Base-by-base conservation (phyloP, 2,113 vertebrate species). In the Scatophagus argus region DNA sequence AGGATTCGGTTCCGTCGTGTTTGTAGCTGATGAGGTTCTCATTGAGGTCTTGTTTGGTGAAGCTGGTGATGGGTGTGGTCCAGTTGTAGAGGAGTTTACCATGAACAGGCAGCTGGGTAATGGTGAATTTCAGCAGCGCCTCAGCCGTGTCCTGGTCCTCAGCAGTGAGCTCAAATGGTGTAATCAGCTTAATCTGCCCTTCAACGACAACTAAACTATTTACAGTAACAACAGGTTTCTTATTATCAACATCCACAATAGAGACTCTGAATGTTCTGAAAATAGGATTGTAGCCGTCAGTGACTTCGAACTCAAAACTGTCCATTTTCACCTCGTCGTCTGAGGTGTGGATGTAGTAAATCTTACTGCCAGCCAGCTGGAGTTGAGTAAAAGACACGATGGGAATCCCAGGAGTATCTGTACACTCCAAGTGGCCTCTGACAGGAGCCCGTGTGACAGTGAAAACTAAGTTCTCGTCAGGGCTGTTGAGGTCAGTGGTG, bases 221-320 rank as follows among this genome's bases (percentile, higher is more conserved):
- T 27, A 98, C 85, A 9, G 96, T 97, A 41, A 99, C 85, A 0
- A 99, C 95, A 0, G 98, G 97, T 70, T 98, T 99, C 89, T 99
- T 99, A 79, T 99, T 99, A 91, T 99, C 98, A 21, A 98, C 96
- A 3, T 98, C 97, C 14, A 95, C 95, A 21, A 99, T 97, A 12
- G 96, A 97, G 88, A 99, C 96, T 29, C 97, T 93, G 87, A 99
- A 99, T 1, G 97, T 99, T 68, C 97, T 95, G 87, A 97, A 98
- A 64, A 99, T 95, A 0, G 97, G 97, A 73, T 99, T 99, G 86
- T 88, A 97, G 13, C 98, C 98, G 19, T 99, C 98, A 0, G 97
- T 99, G 60, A 98, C 97, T 82, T 98, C 95, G 85, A 99, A 99
- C 84, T 99, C 98, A 92, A 99, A 98, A 76, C 97, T 98, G 92